These are phyloP conservation scores for Cosmia trapezina DNA, from an alignment of 2,888 invertebrate species.

Conservation along the genomic window DNA sequence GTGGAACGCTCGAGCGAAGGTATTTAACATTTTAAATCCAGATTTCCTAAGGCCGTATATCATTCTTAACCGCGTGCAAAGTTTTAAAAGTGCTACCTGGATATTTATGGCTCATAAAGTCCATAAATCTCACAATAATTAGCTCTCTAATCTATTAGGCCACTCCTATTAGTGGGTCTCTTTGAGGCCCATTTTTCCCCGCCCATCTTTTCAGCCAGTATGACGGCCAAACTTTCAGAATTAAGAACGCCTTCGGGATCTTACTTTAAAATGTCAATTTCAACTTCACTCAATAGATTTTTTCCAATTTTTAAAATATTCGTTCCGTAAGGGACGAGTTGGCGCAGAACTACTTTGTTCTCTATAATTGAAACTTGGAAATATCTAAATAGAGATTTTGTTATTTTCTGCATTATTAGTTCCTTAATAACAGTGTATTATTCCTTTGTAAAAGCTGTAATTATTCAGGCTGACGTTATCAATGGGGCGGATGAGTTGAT, in stretches of 20 bases:
- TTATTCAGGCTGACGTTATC: slow-evolving; percentile 39
- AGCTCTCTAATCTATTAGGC: neutral
- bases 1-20: neutral
- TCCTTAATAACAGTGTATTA: slow-evolving; percentile 33
- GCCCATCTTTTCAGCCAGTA: slow-evolving; percentile 26
- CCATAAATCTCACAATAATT: slow-evolving; percentile 12
- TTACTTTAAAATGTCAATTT: slow-evolving; percentile 48
- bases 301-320: slow-evolving; percentile 46
- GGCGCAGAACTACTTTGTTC: slow-evolving; percentile 54
- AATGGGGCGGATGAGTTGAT: slow-evolving; percentile 45
- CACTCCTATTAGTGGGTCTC: neutral
- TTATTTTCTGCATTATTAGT: slow-evolving; percentile 35
- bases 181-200: slow-evolving; percentile 2
- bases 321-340: slow-evolving; percentile 37
- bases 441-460: slow-evolving; percentile 20
- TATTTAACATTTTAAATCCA: neutral
- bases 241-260: slow-evolving; percentile 24
- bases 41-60: neutral
- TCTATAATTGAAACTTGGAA: slow-evolving; percentile 54
- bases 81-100: slow-evolving; percentile 8
- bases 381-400: slow-evolving; percentile 37
- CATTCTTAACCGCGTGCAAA: neutral
- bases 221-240: slow-evolving; percentile 37
- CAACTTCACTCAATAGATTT: slow-evolving; percentile 43
- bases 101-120: neutral